A percentile compares a stretch with the other conserved stretches of the same genome.
phyloP scores from a whole-genome alignment of 2,888 invertebrate genomes.

The Caenorhabditis plicata region DNA sequence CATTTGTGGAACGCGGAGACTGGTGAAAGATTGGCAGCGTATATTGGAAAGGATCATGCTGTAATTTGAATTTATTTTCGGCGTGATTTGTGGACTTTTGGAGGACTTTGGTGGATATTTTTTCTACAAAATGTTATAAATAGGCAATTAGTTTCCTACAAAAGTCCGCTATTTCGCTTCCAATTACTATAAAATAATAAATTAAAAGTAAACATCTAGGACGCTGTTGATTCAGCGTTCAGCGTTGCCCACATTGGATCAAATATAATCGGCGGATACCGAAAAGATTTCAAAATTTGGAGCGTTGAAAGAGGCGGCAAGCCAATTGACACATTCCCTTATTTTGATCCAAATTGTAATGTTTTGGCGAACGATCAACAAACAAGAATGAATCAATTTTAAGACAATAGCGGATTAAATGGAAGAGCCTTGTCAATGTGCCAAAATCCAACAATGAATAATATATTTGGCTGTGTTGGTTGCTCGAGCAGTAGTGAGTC shows the following conservation, averaged over 20 bases:
- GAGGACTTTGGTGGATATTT: not conserved
- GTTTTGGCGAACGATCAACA: not conserved
- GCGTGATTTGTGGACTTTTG: no score
- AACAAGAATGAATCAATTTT: not conserved
- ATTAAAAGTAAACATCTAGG: no score
- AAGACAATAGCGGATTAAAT: conserved; percentile 15
- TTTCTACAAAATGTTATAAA: not conserved
- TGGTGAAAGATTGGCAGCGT: conserved; percentile 5
- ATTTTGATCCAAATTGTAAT: conserved; percentile 9
- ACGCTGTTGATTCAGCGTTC: conserved; percentile 15
- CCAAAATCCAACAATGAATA: conserved; percentile 9
- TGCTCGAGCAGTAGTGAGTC: not conserved
- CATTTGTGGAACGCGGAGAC: conserved; percentile 14
- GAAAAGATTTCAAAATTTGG: conserved; percentile 21
- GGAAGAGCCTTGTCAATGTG: conserved; percentile 10
- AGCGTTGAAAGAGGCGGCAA: conserved; percentile 8
- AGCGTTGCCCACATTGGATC: conserved; percentile 4
- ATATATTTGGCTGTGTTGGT: conserved; percentile 16
- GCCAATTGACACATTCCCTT: not conserved
- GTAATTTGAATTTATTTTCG: conserved; percentile 4
- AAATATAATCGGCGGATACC: conserved; percentile 12
- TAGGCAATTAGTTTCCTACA: no score
- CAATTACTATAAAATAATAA: no score
- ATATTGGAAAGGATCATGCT: conserved; percentile 20
- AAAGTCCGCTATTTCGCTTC: no score